Percentiles rank a stretch among this genome's conserved stretches.
These are phyloP conservation scores for Siphlonurus alternatus DNA, from an alignment of 2,888 invertebrate species.

Conservation along the genomic window DNA sequence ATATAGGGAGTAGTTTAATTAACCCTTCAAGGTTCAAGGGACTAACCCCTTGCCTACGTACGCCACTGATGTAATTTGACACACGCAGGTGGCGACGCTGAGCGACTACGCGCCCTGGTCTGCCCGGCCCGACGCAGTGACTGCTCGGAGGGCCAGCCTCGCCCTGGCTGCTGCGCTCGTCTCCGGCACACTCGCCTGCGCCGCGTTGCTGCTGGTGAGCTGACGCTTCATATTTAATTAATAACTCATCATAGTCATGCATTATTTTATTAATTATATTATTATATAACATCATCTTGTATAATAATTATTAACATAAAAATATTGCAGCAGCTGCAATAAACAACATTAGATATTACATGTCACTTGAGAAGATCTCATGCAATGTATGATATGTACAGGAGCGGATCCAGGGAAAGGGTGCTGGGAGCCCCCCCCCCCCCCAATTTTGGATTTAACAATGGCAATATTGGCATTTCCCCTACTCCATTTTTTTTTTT, in stretches of 20 bases:
- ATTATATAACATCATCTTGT: slow-evolving; percentile 10
- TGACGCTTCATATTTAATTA: slow-evolving; percentile 23
- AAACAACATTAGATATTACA: too few relatives aligned
- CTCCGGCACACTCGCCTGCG: slow-evolving; percentile 16
- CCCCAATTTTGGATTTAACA: too few relatives aligned
- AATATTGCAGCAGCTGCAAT: slow-evolving; percentile 31
- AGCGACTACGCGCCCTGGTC: slow-evolving; percentile 11
- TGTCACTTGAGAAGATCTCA: too few relatives aligned
- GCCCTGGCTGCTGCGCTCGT: slow-evolving; percentile 17
- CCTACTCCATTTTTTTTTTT: too few relatives aligned
- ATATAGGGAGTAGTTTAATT: too few relatives aligned
- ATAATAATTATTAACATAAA: neutral
- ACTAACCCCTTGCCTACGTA: too few relatives aligned
- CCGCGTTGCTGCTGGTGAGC: slow-evolving; percentile 15
- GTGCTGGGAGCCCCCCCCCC: too few relatives aligned
- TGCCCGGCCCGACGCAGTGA: slow-evolving; percentile 15
- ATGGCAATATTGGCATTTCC: too few relatives aligned
- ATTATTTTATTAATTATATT: slow-evolving; percentile 12
- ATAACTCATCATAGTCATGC: slow-evolving; percentile 18
- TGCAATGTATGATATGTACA: too few relatives aligned
- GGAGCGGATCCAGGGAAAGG: too few relatives aligned
- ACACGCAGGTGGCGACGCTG: slow-evolving; percentile 16
- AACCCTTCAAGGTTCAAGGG: too few relatives aligned
- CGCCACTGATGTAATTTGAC: too few relatives aligned
- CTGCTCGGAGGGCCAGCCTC: slow-evolving; percentile 16